Percentiles rank a stretch among this genome's conserved stretches.
These are phyloP conservation scores for Cantharis lateralis DNA, from an alignment of 2,888 invertebrate species.

Conservation along the genomic window DNA sequence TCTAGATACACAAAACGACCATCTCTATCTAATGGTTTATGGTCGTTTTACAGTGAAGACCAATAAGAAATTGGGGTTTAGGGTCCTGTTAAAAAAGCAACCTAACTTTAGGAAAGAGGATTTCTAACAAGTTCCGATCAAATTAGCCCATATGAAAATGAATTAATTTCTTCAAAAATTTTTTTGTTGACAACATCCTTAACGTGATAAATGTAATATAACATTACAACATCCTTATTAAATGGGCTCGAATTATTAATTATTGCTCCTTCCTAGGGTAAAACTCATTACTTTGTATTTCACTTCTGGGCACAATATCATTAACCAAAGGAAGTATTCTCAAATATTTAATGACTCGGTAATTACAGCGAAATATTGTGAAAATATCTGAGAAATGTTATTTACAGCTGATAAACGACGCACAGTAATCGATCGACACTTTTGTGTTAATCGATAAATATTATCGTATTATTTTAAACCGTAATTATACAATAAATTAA, in stretches of 20 bases:
- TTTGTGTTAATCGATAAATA: background rate
- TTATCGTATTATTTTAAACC: background rate
- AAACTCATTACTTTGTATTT: background rate
- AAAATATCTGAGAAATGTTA: background rate
- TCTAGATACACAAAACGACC: background rate
- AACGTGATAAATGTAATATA: background rate
- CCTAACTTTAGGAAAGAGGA: background rate
- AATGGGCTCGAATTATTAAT: background rate
- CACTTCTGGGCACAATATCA: background rate
- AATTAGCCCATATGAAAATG: background rate
- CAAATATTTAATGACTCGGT: background rate
- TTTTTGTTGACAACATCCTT: background rate
- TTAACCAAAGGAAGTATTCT: background rate
- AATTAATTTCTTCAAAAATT: background rate
- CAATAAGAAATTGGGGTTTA: background rate
- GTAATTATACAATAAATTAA: background rate
- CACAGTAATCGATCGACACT: background rate
- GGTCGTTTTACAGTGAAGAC: background rate
- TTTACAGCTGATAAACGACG: background rate
- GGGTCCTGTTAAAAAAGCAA: background rate
- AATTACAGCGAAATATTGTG: background rate
- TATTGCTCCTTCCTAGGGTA: background rate
- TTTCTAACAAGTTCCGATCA: background rate
- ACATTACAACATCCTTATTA: background rate
- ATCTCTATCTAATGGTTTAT: background rate